phyloP scores from a whole-genome alignment of 2,888 invertebrate species.

The Coleophora deauratella region DNA sequence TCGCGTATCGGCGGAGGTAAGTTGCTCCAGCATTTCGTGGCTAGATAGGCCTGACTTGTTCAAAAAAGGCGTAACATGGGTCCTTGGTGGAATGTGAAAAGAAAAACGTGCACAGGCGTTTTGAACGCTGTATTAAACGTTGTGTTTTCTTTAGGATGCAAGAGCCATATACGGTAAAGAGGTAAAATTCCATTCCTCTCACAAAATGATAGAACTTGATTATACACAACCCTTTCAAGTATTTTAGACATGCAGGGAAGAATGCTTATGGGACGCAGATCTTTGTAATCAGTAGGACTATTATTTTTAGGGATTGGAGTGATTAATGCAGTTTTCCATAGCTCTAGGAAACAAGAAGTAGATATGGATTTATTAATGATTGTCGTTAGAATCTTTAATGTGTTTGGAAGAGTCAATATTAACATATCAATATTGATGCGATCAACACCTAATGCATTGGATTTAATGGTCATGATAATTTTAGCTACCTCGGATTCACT shows the following conservation, averaged over 20 bases:
- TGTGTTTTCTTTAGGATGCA: too few species aligned
- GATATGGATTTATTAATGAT: not conserved
- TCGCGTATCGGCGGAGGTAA: too few species aligned
- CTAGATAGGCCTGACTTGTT: too few species aligned
- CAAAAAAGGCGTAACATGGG: too few species aligned
- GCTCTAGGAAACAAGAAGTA: not conserved
- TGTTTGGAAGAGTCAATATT: not conserved
- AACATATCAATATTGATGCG: not conserved
- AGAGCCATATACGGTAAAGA: too few species aligned
- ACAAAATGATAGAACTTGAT: too few species aligned
- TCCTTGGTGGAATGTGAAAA: too few species aligned
- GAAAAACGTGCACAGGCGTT: too few species aligned
- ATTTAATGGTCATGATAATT: not conserved
- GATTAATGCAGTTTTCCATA: not conserved
- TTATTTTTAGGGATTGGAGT: not conserved
- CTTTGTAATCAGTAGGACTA: not conserved
- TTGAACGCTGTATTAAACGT: too few species aligned
- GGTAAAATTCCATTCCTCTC: too few species aligned
- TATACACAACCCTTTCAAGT: not conserved
- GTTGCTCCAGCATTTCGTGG: too few species aligned
- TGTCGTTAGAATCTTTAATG: not conserved
- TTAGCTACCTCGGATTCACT: not conserved
- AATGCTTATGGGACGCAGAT: conserved; percentile 1
- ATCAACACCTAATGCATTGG: not conserved
- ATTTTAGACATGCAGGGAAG: not conserved